These are phyloP conservation scores for Myotis lucifugus DNA, from an alignment of 2,113 vertebrate genomes.

Conservation along the genomic window DNA sequence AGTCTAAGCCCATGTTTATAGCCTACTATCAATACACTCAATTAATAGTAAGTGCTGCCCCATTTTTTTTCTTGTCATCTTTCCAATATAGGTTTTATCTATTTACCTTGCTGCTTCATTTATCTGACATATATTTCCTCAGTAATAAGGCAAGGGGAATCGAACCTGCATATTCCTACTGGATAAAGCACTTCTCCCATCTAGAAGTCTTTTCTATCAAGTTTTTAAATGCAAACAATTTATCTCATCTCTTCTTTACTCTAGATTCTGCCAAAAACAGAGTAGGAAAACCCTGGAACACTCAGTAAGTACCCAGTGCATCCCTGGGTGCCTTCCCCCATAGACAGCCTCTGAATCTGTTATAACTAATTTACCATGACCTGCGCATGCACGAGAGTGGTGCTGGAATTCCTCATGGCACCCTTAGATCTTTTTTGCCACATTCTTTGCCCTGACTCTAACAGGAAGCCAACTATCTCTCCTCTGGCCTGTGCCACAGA, in stretches of 20 bases:
- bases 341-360: not conserved
- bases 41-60: not conserved
- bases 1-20: not conserved
- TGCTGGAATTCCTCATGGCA: not conserved
- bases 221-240: not conserved
- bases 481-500: slow-evolving; percentile 64
- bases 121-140: not conserved
- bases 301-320: not conserved
- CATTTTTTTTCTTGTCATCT: not conserved
- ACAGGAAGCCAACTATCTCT: slow-evolving; percentile 54
- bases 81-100: not conserved
- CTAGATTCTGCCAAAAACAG: not conserved
- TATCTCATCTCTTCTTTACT: not conserved
- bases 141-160: not conserved
- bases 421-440: slow-evolving; percentile 54
- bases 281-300: not conserved
- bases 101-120: not conserved
- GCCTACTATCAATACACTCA: not conserved
- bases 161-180: not conserved
- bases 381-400: not conserved
- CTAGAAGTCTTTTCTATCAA: not conserved
- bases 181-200: not conserved
- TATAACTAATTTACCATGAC: not conserved
- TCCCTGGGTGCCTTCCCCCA: not conserved
- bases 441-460: slow-evolving; percentile 58